Conservation (phyloP, 2,888 invertebrate genomes). For the Netelia inedita region DNA sequence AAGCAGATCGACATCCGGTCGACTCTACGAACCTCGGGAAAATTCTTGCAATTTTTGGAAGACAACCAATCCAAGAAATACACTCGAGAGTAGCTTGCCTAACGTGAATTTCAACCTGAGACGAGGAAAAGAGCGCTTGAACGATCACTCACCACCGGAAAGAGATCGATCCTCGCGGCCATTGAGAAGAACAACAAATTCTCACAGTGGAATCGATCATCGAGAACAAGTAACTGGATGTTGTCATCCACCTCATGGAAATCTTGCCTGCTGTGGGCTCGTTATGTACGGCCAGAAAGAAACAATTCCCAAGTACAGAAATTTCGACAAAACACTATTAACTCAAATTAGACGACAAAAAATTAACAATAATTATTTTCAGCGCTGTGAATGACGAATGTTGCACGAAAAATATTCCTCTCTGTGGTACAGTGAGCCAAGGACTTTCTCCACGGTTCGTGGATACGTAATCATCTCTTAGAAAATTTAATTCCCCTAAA, state of each 20-base stretch:
- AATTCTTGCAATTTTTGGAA: slow-evolving; percentile 36
- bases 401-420: slow-evolving; percentile 55
- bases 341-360: neutral
- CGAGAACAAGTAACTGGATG: slow-evolving; percentile 18
- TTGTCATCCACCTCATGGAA: slow-evolving; percentile 34
- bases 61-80: slow-evolving; percentile 7
- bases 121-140: slow-evolving; percentile 13
- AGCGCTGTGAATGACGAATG: slow-evolving; percentile 42
- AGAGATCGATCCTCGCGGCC: slow-evolving; percentile 58
- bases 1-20: slow-evolving; percentile 5
- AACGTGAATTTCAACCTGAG: slow-evolving; percentile 6
- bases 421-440: slow-evolving; percentile 66
- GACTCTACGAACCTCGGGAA: neutral
- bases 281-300: slow-evolving; percentile 67
- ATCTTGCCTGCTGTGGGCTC: slow-evolving; percentile 63
- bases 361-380: neutral
- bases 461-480: neutral
- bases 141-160: slow-evolving; percentile 67
- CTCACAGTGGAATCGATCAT: slow-evolving; percentile 25
- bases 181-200: slow-evolving; percentile 19
- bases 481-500: neutral
- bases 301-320: slow-evolving; percentile 51
- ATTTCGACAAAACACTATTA: neutral
- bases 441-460: slow-evolving; percentile 67
- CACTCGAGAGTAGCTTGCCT: neutral